Evolutionary conservation across 2,888 invertebrate species (phyloP).

Genomic region (Penaeus monodon): DNA sequence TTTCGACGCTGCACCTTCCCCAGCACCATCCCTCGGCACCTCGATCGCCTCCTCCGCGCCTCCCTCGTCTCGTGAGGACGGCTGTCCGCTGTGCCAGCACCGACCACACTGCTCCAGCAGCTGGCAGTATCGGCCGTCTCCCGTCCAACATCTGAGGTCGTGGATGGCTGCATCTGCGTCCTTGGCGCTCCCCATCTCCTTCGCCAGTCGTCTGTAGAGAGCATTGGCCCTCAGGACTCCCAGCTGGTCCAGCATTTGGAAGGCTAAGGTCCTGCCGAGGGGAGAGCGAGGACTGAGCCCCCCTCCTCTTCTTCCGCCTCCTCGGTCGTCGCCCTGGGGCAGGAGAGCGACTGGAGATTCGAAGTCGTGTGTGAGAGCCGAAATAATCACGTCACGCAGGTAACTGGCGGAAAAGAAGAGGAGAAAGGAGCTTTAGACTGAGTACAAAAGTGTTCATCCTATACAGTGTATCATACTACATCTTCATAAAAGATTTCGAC

Average conservation of each 20-base stretch:
- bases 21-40: no score
- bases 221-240: conserved; percentile 37
- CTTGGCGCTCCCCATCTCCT: conserved; percentile 7
- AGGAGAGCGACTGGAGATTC: not conserved
- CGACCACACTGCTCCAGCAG: not conserved
- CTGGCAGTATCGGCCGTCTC: not conserved
- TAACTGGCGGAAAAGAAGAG: conserved; percentile 15
- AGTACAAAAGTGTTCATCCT: no score
- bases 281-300: conserved; percentile 24
- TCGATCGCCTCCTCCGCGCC: no score
- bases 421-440: no score
- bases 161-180: conserved; percentile 24
- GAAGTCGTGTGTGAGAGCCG: conserved; percentile 43
- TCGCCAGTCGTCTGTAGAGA: conserved; percentile 19
- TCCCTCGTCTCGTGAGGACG: no score
- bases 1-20: no score
- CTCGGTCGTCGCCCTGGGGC: not conserved
- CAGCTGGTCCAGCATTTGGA: conserved; percentile 41
- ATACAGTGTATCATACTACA: no score
- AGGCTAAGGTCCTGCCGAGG: conserved; percentile 40
- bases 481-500: no score
- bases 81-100: not conserved
- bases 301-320: not conserved
- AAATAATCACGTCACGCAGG: conserved; percentile 49
- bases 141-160: conserved; percentile 34